Evolutionary conservation across 2,113 vertebrate genomes (phyloP).

Genomic region (Ophiodon elongatus): DNA sequence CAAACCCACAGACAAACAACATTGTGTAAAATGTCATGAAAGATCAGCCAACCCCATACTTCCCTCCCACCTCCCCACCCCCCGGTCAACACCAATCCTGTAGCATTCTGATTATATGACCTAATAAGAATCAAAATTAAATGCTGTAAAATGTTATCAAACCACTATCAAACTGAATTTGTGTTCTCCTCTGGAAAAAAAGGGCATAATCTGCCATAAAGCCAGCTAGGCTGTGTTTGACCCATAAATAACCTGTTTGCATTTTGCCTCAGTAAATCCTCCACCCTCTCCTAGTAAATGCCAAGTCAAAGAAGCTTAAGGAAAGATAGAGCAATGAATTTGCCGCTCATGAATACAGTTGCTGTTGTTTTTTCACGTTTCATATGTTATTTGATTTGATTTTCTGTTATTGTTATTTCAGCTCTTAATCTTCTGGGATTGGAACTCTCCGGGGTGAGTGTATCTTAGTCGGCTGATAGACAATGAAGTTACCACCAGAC

Average conservation of each 20-base stretch:
- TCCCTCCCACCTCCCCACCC: constrained; percentile 17
- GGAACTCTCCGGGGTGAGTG: constrained; percentile 39
- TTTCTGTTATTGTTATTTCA: constrained; percentile 83
- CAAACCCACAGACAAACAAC: constrained; percentile 40
- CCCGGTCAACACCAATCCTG: constrained; percentile 41
- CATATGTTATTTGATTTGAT: constrained; percentile 83
- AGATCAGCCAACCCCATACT: constrained; percentile 23
- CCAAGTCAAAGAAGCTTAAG: constrained; percentile 83
- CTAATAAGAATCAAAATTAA: constrained; percentile 59
- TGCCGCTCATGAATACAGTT: constrained; percentile 80
- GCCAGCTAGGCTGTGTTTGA: constrained; percentile 81
- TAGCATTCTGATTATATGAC: constrained; percentile 61
- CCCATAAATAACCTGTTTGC: constrained; percentile 85
- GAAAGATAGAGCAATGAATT: constrained; percentile 80
- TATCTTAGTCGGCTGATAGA: constrained; percentile 47
- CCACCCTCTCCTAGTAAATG: constrained; percentile 71
- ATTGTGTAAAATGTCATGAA: constrained; percentile 67
- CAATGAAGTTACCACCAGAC: constrained; percentile 47
- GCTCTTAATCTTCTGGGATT: constrained; percentile 80
- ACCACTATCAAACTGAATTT: constrained; percentile 74
- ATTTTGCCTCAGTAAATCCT: constrained; percentile 78
- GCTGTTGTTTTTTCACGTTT: constrained; percentile 81
- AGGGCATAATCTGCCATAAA: constrained; percentile 81
- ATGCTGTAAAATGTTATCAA: constrained; percentile 71
- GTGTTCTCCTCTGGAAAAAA: constrained; percentile 66